Conservation (phyloP, 2,113 vertebrate genomes). For the Callocephalon fimbriatum region DNA sequence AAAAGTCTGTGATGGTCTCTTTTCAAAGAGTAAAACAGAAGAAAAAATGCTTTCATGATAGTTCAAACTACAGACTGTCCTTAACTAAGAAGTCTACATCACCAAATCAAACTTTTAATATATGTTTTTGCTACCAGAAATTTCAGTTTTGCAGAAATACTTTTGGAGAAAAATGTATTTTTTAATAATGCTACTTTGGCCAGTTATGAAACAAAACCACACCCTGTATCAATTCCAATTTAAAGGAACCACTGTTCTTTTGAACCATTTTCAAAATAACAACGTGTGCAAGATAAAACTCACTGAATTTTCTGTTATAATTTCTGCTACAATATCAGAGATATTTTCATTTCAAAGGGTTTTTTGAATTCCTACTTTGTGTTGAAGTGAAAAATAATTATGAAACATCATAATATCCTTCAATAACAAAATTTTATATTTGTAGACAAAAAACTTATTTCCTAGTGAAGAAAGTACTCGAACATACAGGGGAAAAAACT, state of each 20-base stretch:
- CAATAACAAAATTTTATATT: neutral
- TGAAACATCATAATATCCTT: neutral
- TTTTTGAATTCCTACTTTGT: neutral
- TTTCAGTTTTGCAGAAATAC: neutral
- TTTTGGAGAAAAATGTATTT: neutral
- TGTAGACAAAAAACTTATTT: neutral
- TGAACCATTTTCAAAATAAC: neutral
- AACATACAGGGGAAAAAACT: neutral
- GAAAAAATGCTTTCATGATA: neutral
- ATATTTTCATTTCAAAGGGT: neutral
- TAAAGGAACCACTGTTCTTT: neutral
- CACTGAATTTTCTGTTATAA: neutral
- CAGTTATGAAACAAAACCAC: neutral
- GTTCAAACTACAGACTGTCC: neutral
- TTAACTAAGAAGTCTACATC: neutral
- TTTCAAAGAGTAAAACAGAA: neutral
- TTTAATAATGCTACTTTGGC: neutral
- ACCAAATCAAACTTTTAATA: neutral
- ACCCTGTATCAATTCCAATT: neutral
- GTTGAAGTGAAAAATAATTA: neutral
- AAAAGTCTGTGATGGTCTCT: neutral
- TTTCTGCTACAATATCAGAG: too few species aligned
- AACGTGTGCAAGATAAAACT: neutral
- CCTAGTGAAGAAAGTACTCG: neutral
- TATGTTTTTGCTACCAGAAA: neutral